phyloP scores from a whole-genome alignment of 2,888 invertebrate genomes.

The Acleris emargana region DNA sequence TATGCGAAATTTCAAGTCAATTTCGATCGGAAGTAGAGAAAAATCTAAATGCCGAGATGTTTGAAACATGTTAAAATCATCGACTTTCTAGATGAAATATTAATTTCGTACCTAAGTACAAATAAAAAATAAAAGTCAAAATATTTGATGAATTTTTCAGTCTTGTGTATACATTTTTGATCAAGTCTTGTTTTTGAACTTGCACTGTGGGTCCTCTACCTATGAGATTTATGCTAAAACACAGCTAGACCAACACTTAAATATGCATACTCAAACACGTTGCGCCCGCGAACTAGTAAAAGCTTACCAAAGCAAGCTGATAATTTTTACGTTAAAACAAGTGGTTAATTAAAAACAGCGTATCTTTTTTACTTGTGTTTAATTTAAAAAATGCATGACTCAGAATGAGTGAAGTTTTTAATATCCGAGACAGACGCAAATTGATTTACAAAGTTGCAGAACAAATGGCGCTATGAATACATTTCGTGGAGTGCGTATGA shows the following conservation, averaged over 20 bases:
- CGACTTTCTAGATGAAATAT: too few species aligned
- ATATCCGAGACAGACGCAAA: constrained; percentile 25
- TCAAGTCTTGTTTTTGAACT: neutral
- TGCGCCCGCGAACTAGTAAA: constrained; percentile 2
- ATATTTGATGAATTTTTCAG: neutral
- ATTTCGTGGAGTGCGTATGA: constrained; percentile 39
- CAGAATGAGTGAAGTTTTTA: constrained; percentile 39
- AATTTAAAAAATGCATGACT: neutral
- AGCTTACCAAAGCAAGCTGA: neutral
- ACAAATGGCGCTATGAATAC: constrained; percentile 39
- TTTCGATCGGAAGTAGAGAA: too few species aligned
- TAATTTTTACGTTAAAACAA: neutral
- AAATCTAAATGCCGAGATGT: too few species aligned
- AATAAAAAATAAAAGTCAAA: too few species aligned
- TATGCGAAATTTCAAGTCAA: too few species aligned
- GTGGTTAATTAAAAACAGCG: neutral
- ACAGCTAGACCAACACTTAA: constrained; percentile 1
- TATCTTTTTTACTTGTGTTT: too few species aligned
- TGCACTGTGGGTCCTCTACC: neutral
- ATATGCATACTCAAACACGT: constrained; percentile 5
- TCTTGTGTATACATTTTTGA: neutral
- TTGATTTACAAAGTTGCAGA: constrained; percentile 41
- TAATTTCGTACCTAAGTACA: neutral
- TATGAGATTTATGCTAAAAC: constrained; percentile 5
- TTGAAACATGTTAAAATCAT: too few species aligned